phyloP scores from a whole-genome alignment of 2,797 vertebrate genomes.

The Euphonia xanthogaster region DNA sequence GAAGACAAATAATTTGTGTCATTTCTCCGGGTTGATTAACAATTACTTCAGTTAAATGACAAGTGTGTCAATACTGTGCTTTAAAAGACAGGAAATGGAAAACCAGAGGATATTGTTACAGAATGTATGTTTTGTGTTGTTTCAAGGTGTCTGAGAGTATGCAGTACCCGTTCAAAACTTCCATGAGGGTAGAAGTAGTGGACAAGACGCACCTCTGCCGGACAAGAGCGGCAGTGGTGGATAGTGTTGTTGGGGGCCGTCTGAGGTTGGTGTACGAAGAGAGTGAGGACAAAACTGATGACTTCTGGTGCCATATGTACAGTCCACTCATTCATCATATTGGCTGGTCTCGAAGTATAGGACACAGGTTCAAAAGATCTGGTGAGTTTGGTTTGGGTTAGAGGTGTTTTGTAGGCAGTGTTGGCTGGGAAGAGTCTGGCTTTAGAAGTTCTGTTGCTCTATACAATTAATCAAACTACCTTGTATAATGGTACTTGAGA shows the following conservation, averaged over 20 bases:
- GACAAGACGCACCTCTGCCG: constrained; percentile 97
- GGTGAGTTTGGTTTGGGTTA: constrained; percentile 75
- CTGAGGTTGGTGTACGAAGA: constrained; percentile 94
- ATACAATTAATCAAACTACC: background rate
- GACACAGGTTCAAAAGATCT: constrained; percentile 96
- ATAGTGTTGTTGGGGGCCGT: constrained; percentile 93
- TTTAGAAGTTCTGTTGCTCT: background rate
- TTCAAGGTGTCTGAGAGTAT: constrained; percentile 90
- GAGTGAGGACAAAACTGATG: constrained; percentile 91
- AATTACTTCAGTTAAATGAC: background rate
- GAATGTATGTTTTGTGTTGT: background rate
- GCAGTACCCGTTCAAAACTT: constrained; percentile 96
- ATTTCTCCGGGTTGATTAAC: background rate
- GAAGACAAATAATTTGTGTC: background rate
- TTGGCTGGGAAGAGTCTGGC: background rate
- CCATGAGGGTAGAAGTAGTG: constrained; percentile 98
- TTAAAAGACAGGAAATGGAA: background rate
- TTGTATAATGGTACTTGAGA: background rate
- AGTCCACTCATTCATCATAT: constrained; percentile 96
- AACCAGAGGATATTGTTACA: background rate
- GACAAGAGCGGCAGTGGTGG: constrained; percentile 93
- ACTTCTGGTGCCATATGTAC: constrained; percentile 99
- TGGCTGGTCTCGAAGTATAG: constrained; percentile 97
- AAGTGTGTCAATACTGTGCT: background rate
- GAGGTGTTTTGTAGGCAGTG: background rate